phyloP scores from a whole-genome alignment of 2,113 vertebrate genomes.

The Speoplatyrhinus poulsoni region DNA sequence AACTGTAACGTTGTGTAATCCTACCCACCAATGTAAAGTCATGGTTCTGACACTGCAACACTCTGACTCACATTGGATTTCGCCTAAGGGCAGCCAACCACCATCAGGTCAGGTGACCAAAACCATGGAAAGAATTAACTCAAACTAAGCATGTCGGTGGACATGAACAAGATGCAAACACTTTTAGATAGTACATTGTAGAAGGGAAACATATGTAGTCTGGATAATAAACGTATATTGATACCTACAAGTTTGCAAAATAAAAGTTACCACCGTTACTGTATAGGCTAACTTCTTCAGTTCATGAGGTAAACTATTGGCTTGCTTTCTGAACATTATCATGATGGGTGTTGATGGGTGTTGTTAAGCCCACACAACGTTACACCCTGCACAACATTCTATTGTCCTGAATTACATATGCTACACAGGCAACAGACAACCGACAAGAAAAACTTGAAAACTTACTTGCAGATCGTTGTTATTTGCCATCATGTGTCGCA shows the following conservation, averaged over 20 bases:
- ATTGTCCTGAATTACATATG: too few relatives aligned
- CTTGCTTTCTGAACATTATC: too few relatives aligned
- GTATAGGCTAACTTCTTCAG: too few relatives aligned
- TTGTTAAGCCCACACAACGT: too few relatives aligned
- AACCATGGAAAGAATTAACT: not conserved
- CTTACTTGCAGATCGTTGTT: slow-evolving; percentile 71
- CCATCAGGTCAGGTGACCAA: slow-evolving; percentile 8
- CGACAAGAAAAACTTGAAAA: slow-evolving; percentile 24
- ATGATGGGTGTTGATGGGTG: too few relatives aligned
- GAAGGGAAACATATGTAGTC: not conserved
- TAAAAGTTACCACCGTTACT: too few relatives aligned
- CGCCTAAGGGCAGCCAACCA: slow-evolving; percentile 20
- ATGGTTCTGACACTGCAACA: slow-evolving; percentile 19
- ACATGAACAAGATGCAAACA: not conserved
- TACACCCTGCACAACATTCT: too few relatives aligned
- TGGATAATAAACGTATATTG: not conserved
- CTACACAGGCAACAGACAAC: too few relatives aligned
- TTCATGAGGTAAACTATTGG: too few relatives aligned
- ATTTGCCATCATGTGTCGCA: slow-evolving; percentile 62
- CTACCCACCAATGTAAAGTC: slow-evolving; percentile 22
- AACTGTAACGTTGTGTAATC: slow-evolving; percentile 29
- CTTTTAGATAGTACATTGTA: not conserved
- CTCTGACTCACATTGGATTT: slow-evolving; percentile 19
- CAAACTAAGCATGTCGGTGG: not conserved
- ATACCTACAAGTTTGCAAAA: not conserved